Evolutionary conservation across 2,797 vertebrate species (phyloP).

Genomic region (Jordanella pulchra): DNA sequence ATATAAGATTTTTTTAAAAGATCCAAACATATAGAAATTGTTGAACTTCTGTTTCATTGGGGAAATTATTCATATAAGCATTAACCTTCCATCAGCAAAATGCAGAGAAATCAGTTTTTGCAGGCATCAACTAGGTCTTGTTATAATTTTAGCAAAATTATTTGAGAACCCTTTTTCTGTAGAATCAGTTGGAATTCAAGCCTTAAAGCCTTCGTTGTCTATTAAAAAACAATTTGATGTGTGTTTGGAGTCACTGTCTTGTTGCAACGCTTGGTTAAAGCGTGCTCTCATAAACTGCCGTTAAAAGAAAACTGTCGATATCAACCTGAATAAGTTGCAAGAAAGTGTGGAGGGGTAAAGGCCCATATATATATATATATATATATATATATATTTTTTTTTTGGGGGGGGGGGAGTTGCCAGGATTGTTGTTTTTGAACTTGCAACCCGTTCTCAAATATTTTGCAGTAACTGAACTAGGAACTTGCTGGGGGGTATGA

Average conservation of each 20-base stretch:
- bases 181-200: neutral
- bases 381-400: no score
- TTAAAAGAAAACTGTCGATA: neutral
- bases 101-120: neutral
- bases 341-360: neutral
- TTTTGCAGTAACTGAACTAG: neutral
- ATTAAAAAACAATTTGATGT: neutral
- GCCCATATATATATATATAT: no score
- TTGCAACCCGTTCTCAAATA: no score
- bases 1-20: conserved; percentile 16
- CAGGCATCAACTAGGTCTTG: neutral
- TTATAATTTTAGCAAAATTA: neutral
- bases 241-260: neutral
- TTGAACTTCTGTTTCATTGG: conserved; percentile 34
- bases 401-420: no score
- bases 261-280: neutral
- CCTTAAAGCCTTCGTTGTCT: neutral
- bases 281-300: no score
- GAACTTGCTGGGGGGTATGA: neutral
- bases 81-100: neutral
- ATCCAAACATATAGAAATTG: conserved; percentile 28
- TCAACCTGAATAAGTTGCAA: neutral
- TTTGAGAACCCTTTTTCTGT: no score
- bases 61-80: neutral
- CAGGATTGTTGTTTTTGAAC: no score